Conservation (phyloP, 2,113 vertebrate genomes). For the Paratilapia polleni region DNA sequence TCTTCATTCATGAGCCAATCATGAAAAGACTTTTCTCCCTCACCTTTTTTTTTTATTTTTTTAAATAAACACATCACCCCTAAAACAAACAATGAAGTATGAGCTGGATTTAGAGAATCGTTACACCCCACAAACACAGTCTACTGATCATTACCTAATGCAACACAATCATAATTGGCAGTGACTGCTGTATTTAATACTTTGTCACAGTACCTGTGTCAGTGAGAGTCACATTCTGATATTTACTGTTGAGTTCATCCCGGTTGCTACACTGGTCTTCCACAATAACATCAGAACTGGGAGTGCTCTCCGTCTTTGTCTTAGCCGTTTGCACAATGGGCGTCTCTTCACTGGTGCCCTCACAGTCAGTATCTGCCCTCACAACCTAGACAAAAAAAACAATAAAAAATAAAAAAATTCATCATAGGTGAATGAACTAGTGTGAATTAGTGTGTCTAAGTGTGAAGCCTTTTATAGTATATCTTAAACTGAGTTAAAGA, state of each 20-base stretch:
- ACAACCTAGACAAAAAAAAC: conserved; percentile 81
- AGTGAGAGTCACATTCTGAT: conserved; percentile 41
- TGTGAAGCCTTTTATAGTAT: not conserved
- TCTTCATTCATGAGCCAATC: no score
- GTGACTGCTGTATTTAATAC: not conserved
- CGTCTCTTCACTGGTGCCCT: conserved; percentile 75
- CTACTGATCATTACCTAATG: not conserved
- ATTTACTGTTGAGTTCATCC: conserved; percentile 55
- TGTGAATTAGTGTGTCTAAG: not conserved
- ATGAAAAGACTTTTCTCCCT: no score
- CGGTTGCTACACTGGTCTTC: conserved; percentile 81
- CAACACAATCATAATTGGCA: not conserved
- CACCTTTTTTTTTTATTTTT: no score
- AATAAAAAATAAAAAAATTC: not conserved
- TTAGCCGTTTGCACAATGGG: conserved; percentile 24
- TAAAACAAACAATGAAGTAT: no score
- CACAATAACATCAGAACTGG: conserved; percentile 78
- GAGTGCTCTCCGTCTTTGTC: conserved; percentile 2
- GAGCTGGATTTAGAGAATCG: no score
- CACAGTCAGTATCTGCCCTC: conserved; percentile 84
- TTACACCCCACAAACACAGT: no score
- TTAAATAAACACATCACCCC: no score
- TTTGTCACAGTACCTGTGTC: conserved; percentile 55
- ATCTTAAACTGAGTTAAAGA: not conserved
- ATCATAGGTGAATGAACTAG: not conserved